Evolutionary conservation across 2,888 invertebrate species (phyloP), one percentile per base, ranked within the genome.

Genomic region (Harpalus rufipes): DNA sequence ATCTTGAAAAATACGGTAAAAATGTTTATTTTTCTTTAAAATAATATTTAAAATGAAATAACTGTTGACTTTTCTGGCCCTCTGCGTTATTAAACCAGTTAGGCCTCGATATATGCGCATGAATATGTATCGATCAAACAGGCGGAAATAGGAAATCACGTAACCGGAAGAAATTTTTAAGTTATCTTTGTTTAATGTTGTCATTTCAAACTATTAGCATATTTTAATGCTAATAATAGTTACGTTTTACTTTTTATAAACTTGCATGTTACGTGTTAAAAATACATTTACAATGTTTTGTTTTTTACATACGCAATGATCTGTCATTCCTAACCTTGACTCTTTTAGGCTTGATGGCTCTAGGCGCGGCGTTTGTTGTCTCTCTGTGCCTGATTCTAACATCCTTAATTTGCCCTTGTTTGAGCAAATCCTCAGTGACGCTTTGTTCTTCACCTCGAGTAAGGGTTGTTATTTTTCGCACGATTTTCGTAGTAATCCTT

Each of bases 401-500:
- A 87, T 91, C 90, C 86, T 89, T 90, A 82, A 89, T 90, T 86
- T 93, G 92, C 88, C 93, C 92, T 89, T 92, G 93, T 87, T 93
- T 93, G 78, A 93, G 92, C 88, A 96, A 90, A 89, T 96, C 95
- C 89, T 97, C 96, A 56, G 94, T 92, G 39, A 93, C 93, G 86
- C 94, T 94, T 88, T 95, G 94, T 90, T 97, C 97, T 90, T 97
- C 97, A 59, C 97, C 97, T 14, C 97, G 93, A 86, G 96, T 96
- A 87, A 97, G 90, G 1, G 97, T 97, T 51, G 97, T 97, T 88
- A 97, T 96, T 91, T 97, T 97, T 86, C 96, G 93, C 80, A 97
- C 95, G 86, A 97, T 96, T 89, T 96, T 94, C 63, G 97, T 96
- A 32, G 97, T 97, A 87, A 97, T 96, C 87, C 96, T 94, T 86